phyloP scores from a whole-genome alignment of 2,888 invertebrate species.

The Listrodromus nycthemerus region DNA sequence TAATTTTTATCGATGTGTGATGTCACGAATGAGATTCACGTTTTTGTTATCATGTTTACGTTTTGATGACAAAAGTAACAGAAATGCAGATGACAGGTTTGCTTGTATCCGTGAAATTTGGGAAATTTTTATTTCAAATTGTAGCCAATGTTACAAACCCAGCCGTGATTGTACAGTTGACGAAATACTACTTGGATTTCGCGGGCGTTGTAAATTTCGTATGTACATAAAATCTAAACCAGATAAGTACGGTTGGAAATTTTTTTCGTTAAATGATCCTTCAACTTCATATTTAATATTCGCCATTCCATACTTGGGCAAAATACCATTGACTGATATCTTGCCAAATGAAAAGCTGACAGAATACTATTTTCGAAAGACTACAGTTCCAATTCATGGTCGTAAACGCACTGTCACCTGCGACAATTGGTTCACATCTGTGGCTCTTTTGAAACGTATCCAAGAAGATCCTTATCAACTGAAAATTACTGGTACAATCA shows the following conservation, averaged over 20 bases:
- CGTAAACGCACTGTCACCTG: too few relatives aligned
- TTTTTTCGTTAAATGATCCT: constrained; percentile 78
- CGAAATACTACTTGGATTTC: constrained; percentile 73
- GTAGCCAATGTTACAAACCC: constrained; percentile 36
- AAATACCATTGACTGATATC: constrained; percentile 9
- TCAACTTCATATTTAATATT: constrained; percentile 76
- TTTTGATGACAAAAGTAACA: constrained; percentile 57
- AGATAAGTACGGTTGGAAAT: constrained; percentile 80
- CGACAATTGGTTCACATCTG: too few relatives aligned
- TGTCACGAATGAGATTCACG: constrained; percentile 56
- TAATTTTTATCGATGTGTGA: constrained; percentile 61
- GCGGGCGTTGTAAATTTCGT: constrained; percentile 71
- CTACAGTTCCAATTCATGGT: constrained; percentile 47
- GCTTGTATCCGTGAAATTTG: constrained; percentile 64
- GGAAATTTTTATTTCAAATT: constrained; percentile 61
- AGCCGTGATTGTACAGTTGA: constrained; percentile 74
- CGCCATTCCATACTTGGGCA: constrained; percentile 50
- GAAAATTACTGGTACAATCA: too few relatives aligned
- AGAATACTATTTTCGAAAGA: constrained; percentile 43
- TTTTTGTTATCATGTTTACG: constrained; percentile 60
- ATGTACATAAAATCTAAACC: constrained; percentile 77
- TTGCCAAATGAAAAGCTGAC: constrained; percentile 10
- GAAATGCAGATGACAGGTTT: constrained; percentile 62
- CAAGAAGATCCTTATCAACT: too few relatives aligned
- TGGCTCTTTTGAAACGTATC: too few relatives aligned